Base-by-base conservation (phyloP, 2,888 invertebrate species). In the Acanthoscelides obtectus region DNA sequence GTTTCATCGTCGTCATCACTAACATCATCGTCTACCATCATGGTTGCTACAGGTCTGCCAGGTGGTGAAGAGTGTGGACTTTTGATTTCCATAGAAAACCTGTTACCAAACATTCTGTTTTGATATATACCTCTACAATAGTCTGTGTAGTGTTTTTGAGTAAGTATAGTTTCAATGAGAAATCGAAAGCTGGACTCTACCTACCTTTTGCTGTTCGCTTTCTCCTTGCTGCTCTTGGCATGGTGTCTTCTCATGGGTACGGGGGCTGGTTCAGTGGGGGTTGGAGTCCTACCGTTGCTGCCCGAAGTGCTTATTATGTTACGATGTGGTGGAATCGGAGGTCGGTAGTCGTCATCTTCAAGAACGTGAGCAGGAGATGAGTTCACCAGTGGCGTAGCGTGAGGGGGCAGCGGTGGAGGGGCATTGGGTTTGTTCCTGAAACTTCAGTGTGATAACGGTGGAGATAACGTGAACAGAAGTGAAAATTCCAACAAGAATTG, bases 261-360 rank as follows among this genome's bases (percentile, higher is more conserved):
- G 22, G 79, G 79, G 67, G 74, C 73, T 67, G 71, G 72, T 68
- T 80, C 79, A n/a, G 75, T 45, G 19, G 77, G 76, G 70, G 75
- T 79, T n/a, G 84, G 85, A 80, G 87, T 87, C 80, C 89, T 19
- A 25, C 68, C 6, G 27, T 27, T 22, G 1, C n/a, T 27, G 25
- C n/a, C 19, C 22, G 69, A 89, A 64, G 88, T 85, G 70, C 89
- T 87, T 22, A 90, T 89, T 64, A 93, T 89, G 85, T 92, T 93
- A 78, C 95, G 88, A 83, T 95, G 95, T 27, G 94, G 96, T 22
- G 95, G 95, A 71, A 95, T 94, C n/a, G 95, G 95, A 3, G 95
- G 95, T 78, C 93, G 90, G 86, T 95, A 95, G 77, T 94, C 93
- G n/a, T 27, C 68, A 22, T 71, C 68, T 64, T 72, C 68, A 20